Conservation (phyloP, 2,113 vertebrate genomes). For the Accipiter cooperii region DNA sequence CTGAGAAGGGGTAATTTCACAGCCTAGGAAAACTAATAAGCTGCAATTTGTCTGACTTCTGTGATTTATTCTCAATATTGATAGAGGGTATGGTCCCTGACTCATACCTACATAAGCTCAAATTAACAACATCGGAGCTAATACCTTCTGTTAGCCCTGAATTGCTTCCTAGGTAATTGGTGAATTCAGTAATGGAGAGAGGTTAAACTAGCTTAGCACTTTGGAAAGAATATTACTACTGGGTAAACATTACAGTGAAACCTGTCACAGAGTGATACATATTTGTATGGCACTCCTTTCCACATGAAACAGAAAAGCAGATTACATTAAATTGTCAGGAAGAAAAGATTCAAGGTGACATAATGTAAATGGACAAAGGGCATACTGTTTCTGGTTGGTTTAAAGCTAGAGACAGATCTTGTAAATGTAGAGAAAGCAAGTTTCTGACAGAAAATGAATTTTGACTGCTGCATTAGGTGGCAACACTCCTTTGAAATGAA, state of each 20-base stretch:
- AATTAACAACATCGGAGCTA: not conserved
- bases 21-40: not conserved
- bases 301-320: not conserved
- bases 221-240: not conserved
- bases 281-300: not conserved
- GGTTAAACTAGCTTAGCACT: not conserved
- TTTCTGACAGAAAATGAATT: not conserved
- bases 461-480: not conserved
- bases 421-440: not conserved
- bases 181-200: not conserved
- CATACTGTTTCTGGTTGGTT: not conserved
- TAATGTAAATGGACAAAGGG: not conserved
- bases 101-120: not conserved
- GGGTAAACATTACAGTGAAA: conserved; percentile 1
- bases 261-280: not conserved
- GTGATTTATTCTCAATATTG: not conserved
- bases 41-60: not conserved
- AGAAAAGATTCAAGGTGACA: conserved; percentile 30
- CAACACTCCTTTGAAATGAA: not conserved
- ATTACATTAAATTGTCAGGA: conserved; percentile 38
- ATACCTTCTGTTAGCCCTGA: not conserved
- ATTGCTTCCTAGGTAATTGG: not conserved
- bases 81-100: not conserved
- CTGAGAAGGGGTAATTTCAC: not conserved
- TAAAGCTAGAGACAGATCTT: not conserved